A percentile compares a stretch with the other conserved stretches of the same genome.
These are phyloP conservation scores for Emys orbicularis DNA, from an alignment of 2,797 vertebrate species.

Conservation along the genomic window DNA sequence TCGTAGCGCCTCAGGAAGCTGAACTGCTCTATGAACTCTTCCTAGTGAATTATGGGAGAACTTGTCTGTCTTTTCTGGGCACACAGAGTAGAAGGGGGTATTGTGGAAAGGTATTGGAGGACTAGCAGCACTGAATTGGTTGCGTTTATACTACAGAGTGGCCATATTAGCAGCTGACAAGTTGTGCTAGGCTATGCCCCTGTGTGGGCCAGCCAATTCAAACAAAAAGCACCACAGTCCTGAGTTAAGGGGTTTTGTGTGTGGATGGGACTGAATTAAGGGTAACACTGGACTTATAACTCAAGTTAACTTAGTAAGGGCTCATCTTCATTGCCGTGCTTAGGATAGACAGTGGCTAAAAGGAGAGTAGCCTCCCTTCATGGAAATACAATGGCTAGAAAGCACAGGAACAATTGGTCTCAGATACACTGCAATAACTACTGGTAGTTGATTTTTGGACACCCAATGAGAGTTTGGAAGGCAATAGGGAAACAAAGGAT, in stretches of 20 bases:
- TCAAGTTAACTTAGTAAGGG: not conserved
- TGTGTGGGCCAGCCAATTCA: not conserved
- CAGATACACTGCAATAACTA: not conserved
- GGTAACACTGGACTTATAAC: not conserved
- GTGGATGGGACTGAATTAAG: not conserved
- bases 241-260: not conserved
- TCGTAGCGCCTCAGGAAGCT: not conserved
- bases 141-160: not conserved
- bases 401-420: not conserved
- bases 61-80: not conserved
- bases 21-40: not conserved
- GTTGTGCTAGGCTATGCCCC: not conserved
- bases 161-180: not conserved
- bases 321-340: no score
- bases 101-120: not conserved
- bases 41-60: not conserved
- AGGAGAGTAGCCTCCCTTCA: not conserved
- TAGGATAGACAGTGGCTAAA: not conserved
- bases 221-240: not conserved
- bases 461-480: not conserved
- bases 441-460: not conserved
- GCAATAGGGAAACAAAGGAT: not conserved
- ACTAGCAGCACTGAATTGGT: not conserved
- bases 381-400: not conserved
- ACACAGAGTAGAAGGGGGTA: not conserved